A percentile compares a stretch with the other conserved stretches of the same genome.
phyloP scores from a whole-genome alignment of 2,113 vertebrate genomes.

The Barbus barbus region DNA sequence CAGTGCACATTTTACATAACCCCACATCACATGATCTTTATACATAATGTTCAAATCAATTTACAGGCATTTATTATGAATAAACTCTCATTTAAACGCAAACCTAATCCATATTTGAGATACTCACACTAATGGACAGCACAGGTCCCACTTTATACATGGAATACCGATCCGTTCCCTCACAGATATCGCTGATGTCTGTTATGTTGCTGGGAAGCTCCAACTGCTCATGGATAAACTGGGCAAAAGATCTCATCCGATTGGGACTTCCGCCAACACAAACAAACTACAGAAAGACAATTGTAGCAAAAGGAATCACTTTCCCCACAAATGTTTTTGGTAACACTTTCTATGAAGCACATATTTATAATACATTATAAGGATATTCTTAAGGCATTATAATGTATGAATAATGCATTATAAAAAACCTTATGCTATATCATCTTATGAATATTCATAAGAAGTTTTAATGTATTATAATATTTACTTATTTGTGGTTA shows the following conservation, averaged over 20 bases:
- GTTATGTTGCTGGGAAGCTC: conserved; percentile 65
- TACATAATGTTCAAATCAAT: neutral
- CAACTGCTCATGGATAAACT: conserved; percentile 81
- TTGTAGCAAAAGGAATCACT: neutral
- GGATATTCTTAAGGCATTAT: no score
- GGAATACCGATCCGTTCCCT: conserved; percentile 81
- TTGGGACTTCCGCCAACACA: conserved; percentile 84
- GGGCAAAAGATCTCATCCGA: conserved; percentile 85
- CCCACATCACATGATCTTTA: neutral
- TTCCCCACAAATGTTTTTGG: conserved; percentile 6
- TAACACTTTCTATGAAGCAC: no score
- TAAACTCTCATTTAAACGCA: neutral
- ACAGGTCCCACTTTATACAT: conserved; percentile 86
- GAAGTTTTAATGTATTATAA: no score
- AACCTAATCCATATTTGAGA: neutral
- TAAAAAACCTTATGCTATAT: no score
- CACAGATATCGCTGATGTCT: conserved; percentile 78
- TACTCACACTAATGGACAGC: conserved; percentile 84
- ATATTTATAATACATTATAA: no score
- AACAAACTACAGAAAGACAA: conserved; percentile 75
- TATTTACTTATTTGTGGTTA: no score
- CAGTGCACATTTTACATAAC: neutral
- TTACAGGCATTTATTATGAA: neutral
- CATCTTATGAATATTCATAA: no score
- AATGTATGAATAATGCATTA: no score